Evolutionary conservation across 2,113 vertebrate species (phyloP), one percentile per base, ranked within the genome.

Genomic region (Bombycilla garrulus): DNA sequence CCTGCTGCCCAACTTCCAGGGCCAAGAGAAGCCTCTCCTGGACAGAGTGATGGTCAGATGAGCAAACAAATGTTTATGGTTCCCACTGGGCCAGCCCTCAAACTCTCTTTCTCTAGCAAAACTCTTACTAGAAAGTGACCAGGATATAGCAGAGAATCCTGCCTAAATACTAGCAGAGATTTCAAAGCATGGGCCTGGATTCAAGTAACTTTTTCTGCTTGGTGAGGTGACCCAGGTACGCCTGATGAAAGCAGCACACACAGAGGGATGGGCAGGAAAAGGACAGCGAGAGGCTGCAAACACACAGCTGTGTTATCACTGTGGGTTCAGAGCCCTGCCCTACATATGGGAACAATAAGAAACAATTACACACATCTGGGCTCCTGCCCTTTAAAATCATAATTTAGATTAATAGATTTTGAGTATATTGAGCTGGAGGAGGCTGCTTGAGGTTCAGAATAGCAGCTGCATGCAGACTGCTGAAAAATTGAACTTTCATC

Each of bases 401-500:
- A 65, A 33, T 86, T 76, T 64, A 79, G 54, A 93, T 91, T 36
- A 66, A 64, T 76, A 87, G 81, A 45, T 67, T 64, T 77, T 81
- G 36, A 93, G 64, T 79, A 51, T 15, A 86, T 42, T 0, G 1
- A 91, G 33, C 50, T 66, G 48, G 70, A 94, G 42, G 47, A 89
- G 53, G 33, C 54, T 91, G 44, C 79, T 56, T 58, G 38, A 47
- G 38, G 36, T 80, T 94, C 62, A 57, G 71, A 76, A 86, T 42
- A 77, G 72, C 90, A 94, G 90, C 76, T 95, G 88, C 60, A 50
- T 31, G 36, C 31, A 57, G 53, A 51, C 81, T 80, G 67, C n/a
- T 86, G 81, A 85, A 91, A 91, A 94, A 96, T 60, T 88, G 76
- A 91, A 91, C 42, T 77, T 92, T 33, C 47, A 73, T 96, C 23